A percentile compares a stretch with the other conserved stretches of the same genome.
Evolutionary conservation across 2,113 vertebrate genomes (phyloP).

Genomic region (Antechinus flavipes): DNA sequence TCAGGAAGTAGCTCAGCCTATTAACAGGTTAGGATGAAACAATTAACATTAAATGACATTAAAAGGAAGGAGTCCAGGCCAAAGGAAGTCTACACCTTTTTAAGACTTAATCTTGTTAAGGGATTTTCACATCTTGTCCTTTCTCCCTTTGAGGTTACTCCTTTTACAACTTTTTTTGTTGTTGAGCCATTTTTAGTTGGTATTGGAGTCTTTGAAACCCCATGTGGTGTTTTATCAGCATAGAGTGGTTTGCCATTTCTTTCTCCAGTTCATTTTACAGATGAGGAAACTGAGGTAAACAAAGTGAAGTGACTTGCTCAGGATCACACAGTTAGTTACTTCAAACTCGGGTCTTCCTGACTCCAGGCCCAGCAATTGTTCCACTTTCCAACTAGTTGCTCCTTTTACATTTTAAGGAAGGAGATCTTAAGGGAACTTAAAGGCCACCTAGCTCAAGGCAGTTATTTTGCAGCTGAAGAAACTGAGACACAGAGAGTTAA

Average conservation of each 20-base stretch:
- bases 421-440: background rate
- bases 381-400: background rate
- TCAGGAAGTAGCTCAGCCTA: background rate
- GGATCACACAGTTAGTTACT: too few species aligned
- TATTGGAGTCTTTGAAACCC: too few species aligned
- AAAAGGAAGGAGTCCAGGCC: background rate
- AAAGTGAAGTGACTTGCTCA: too few species aligned
- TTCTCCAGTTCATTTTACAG: too few species aligned
- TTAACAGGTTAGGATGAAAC: background rate
- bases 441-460: too few species aligned
- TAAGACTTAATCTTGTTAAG: background rate
- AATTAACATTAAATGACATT: background rate
- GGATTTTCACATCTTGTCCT: background rate
- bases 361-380: too few species aligned
- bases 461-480: background rate
- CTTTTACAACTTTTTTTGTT: background rate
- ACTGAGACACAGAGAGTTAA: background rate
- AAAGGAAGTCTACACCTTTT: background rate
- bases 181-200: too few species aligned
- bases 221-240: too few species aligned
- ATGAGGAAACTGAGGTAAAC: too few species aligned
- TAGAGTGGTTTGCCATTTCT: too few species aligned
- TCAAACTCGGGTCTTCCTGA: too few species aligned
- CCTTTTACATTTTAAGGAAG: background rate
- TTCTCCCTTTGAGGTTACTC: background rate